phyloP scores from a whole-genome alignment of 2,797 vertebrate species.

The Hydrolagus colliei region DNA sequence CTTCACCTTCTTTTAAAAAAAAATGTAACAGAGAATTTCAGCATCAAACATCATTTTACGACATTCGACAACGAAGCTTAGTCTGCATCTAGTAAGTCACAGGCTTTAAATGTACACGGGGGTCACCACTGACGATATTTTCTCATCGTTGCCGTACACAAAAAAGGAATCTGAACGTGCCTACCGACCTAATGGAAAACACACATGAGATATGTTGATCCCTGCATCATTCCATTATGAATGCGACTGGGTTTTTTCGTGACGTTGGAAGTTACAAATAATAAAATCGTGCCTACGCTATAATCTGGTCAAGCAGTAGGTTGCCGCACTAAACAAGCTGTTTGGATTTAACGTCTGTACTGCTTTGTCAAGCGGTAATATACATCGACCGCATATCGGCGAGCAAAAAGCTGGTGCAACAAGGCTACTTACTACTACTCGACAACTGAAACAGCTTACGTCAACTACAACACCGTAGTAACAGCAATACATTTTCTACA shows the following conservation, averaged over 20 bases:
- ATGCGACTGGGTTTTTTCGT: neutral
- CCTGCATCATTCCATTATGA: neutral
- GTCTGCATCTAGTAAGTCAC: neutral
- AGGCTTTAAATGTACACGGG: neutral
- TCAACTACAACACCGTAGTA: neutral
- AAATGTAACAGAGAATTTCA: neutral
- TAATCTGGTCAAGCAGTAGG: neutral
- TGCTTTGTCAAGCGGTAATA: conserved; percentile 17
- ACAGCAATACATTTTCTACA: neutral
- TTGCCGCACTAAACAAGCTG: conserved; percentile 31
- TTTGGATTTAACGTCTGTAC: conserved; percentile 5
- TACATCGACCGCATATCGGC: conserved; percentile 12
- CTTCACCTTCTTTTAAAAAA: neutral
- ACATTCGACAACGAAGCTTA: neutral
- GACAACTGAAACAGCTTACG: neutral
- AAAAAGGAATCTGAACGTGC: too few species aligned
- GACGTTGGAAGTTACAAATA: neutral
- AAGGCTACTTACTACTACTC: conserved; percentile 2
- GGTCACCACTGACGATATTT: neutral
- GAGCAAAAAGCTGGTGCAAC: neutral
- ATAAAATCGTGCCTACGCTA: neutral
- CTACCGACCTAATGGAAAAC: too few species aligned
- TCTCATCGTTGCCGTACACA: too few species aligned
- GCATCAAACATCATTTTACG: neutral
- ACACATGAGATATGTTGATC: too few species aligned